A percentile compares a stretch with the other conserved stretches of the same genome.
phyloP scores from a whole-genome alignment of 2,113 vertebrate genomes.

The Formicarius rufipectus region DNA sequence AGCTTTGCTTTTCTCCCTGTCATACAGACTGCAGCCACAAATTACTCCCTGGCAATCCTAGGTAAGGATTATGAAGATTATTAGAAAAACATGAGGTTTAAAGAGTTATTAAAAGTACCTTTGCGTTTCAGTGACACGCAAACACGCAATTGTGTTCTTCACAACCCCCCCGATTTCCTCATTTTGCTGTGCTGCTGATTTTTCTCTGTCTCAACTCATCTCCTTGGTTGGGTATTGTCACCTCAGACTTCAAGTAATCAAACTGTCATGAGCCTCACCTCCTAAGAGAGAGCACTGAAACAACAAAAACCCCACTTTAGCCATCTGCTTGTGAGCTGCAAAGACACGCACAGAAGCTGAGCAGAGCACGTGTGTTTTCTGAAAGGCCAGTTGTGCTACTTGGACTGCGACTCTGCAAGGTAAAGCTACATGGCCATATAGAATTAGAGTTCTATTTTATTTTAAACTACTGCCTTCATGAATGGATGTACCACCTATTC shows the following conservation, averaged over 20 bases:
- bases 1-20: not conserved
- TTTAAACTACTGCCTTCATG: not conserved
- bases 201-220: not conserved
- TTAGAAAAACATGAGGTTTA: conserved; percentile 12
- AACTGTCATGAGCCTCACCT: not conserved
- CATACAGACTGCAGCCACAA: not conserved
- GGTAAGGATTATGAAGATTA: conserved; percentile 16
- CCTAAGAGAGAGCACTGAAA: not conserved
- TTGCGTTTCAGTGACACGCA: not conserved
- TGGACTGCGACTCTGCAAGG: not conserved
- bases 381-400: not conserved
- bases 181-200: not conserved
- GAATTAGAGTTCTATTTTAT: not conserved
- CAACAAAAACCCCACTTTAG: not conserved
- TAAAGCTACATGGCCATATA: not conserved
- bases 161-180: not conserved
- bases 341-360: not conserved
- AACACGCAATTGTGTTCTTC: not conserved
- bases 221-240: not conserved
- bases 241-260: not conserved
- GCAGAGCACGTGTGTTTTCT: not conserved
- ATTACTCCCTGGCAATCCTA: not conserved
- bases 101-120: conserved; percentile 8
- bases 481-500: not conserved
- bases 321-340: not conserved